Percentiles rank a stretch among this genome's conserved stretches.
Evolutionary conservation across 2,797 vertebrate species (phyloP).

Genomic region (Xerus rutilus): DNA sequence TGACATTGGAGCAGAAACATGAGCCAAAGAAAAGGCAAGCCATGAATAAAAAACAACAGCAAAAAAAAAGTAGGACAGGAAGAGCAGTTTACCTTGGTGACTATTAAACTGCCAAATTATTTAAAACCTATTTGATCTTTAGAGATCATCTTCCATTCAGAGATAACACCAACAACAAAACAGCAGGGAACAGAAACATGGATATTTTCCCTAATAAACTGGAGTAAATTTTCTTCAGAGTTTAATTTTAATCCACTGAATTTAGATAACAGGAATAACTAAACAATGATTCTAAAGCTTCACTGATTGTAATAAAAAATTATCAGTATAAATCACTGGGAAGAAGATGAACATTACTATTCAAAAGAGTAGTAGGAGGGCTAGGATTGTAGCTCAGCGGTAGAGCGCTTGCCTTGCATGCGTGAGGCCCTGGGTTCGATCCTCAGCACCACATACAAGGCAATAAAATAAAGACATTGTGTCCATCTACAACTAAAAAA

Average conservation of each 20-base stretch:
- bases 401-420: too few relatives aligned
- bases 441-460: too few relatives aligned
- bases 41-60: neutral
- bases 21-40: neutral
- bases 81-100: neutral
- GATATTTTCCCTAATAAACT: neutral
- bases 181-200: neutral
- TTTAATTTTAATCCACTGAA: conserved; percentile 25
- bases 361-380: neutral
- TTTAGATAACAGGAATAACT: conserved; percentile 5
- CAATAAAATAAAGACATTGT: too few relatives aligned
- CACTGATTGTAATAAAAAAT: neutral
- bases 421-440: too few relatives aligned
- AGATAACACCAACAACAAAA: neutral
- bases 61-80: neutral
- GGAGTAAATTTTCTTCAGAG: neutral
- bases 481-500: too few relatives aligned
- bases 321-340: neutral
- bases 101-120: conserved; percentile 45
- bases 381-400: too few relatives aligned
- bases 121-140: neutral
- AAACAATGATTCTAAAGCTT: neutral
- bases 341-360: neutral
- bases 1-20: conserved; percentile 50
- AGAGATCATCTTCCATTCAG: conserved; percentile 33